A percentile compares a stretch with the other conserved stretches of the same genome.
Evolutionary conservation across 1,140 invertebrate genomes (phyloP).

Genomic region (Sarcophaga bullata): DNA sequence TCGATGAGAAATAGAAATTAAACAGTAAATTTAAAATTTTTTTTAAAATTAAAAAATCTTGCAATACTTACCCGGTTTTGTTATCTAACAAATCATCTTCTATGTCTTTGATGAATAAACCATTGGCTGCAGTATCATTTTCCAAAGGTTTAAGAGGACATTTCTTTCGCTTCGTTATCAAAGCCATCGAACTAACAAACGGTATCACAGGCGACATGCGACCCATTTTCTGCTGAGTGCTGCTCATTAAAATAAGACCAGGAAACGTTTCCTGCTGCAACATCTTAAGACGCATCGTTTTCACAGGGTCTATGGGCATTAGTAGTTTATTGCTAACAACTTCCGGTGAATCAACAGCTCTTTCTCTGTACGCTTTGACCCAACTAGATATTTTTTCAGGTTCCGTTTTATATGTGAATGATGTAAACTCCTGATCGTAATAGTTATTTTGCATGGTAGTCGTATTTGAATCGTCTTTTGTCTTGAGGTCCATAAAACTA

Average conservation of each 20-base stretch:
- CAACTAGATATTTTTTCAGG: slow-evolving; percentile 19
- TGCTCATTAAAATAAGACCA: slow-evolving; percentile 56
- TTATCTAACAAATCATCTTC: slow-evolving; percentile 16
- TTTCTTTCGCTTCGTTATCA: slow-evolving; percentile 22
- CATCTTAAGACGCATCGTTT: slow-evolving; percentile 32
- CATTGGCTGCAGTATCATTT: slow-evolving; percentile 21
- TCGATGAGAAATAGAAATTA: slow-evolving; percentile 9
- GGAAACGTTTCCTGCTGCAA: slow-evolving; percentile 50
- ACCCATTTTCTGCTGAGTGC: slow-evolving; percentile 50
- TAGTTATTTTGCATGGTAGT: slow-evolving; percentile 87
- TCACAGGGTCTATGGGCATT: neutral
- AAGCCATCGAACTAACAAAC: slow-evolving; percentile 48
- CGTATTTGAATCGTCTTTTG: slow-evolving; percentile 42
- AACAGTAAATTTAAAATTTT: neutral
- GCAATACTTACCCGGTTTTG: slow-evolving; percentile 16
- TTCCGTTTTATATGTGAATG: slow-evolving; percentile 57
- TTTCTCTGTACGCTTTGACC: slow-evolving; percentile 22
- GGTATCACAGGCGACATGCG: slow-evolving; percentile 80
- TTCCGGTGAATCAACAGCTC: slow-evolving; percentile 12
- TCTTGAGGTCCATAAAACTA: slow-evolving; percentile 63
- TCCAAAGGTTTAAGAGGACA: slow-evolving; percentile 17
- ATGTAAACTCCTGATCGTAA: slow-evolving; percentile 93
- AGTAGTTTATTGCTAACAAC: slow-evolving; percentile 19
- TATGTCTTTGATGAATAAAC: slow-evolving; percentile 16
- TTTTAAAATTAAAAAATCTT: neutral